Base-by-base conservation (phyloP, 2,888 invertebrate species). In the Serripes groenlandicus region DNA sequence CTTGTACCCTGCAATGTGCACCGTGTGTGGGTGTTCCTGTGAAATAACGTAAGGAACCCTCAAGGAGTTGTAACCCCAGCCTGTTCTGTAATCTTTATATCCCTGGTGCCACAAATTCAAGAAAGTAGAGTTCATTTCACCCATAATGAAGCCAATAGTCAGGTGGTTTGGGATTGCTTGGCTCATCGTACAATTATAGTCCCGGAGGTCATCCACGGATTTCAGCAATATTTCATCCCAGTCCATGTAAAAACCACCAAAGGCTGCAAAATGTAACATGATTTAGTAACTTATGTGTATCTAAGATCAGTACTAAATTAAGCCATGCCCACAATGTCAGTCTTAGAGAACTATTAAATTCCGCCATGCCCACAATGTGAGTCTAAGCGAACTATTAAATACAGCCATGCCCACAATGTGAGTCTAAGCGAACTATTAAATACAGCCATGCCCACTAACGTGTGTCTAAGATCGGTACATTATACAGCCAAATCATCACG, bases 211-310 rank as follows among this genome's bases (percentile, higher is more conserved):
- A 18, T 75, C 64, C 30, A 83, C 18, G 23, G 83, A 62, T 18
- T 81, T 72, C 2, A 86, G 69, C 0, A 83, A n/a, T 21, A 86
- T 78, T 66, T 86, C 78, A 52, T 86, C 86, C 52, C 70, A 83
- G 37, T 86, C 86, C 21, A 86, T 54, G 37, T 83, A 86, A 2
- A 83, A 34, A n/a, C 86, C 86, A 28, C 86, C 86, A 66, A 83
- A 86, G 7, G 30, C 86, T 86, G 75, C 9, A 75, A 82, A 21
- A 49, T 3, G 21, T 21, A 2, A 49, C 2, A 49, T n/a, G n/a
- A n/a, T n/a, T n/a, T n/a, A n/a, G n/a, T n/a, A n/a, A n/a, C n/a
- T n/a, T n/a, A n/a, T n/a, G n/a, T n/a, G n/a, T n/a, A n/a, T n/a
- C n/a, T n/a, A n/a, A n/a, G n/a, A n/a, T n/a, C n/a, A n/a, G n/a